Base-by-base conservation (phyloP, 37 sponge, comb jelly and placozoan genomes). In the Spongilla lacustris region DNA sequence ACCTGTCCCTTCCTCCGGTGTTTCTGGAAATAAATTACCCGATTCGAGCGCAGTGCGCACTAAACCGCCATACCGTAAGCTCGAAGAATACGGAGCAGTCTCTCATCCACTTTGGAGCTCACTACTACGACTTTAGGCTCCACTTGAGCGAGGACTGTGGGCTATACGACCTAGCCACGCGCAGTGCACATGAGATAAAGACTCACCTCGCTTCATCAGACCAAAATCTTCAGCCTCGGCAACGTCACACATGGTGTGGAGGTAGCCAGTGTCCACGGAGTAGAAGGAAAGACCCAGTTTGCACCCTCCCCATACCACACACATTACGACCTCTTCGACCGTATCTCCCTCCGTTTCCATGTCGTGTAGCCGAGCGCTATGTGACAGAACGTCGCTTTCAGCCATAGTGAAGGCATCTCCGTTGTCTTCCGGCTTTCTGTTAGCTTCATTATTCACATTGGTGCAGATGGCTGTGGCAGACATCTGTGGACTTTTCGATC, bases 61-160 rank as follows among this genome's bases (percentile, higher is more conserved):
- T 2, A 19, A 14, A 14, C 67, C 41, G 30, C 8, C 26, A 27
- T 81, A 89, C 89, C 83, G 66, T 86, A 91, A 0, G 38, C 74
- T 33, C 23, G 38, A 69, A 94, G 80, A 23, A 88, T 68, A 67
- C 36, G 27, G 67, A 89, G 77, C 78, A 97, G 26, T 19, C 58
- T 69, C 35, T 91, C 91, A 58, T 97, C 98, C 66, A 89, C 92
- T 50, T 89, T 93, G 12, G 96, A 91, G 78, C 92, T 96, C 30
- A 84, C 50, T 11, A 97, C n/a, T 33, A 97, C 78, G 31, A 85
- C 75, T 11, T 66, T 73, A 17, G 98, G 98, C 41, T 74, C 73
- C 4, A 91, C 81, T 80, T 97, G 92, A 24, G 77, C 33, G 58
- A 97, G 72, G 48, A 93, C 97, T 97, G 33, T 22, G n/a, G 32